phyloP scores from a whole-genome alignment of 2,113 vertebrate species.

The Alaudala cheleensis region DNA sequence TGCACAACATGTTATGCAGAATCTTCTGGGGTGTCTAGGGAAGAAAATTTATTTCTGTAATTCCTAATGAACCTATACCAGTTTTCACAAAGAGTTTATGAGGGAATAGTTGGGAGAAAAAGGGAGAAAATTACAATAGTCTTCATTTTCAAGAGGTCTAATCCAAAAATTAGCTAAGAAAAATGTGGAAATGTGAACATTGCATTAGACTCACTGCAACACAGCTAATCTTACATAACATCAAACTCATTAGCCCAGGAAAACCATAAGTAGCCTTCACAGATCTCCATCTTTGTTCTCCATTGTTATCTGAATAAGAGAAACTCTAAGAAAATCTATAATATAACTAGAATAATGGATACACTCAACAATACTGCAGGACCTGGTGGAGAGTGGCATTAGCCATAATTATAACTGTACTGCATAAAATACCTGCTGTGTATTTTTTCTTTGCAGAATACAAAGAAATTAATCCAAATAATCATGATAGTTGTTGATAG shows the following conservation, averaged over 20 bases:
- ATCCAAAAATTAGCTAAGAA: background rate
- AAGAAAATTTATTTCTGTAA: background rate
- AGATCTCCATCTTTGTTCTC: background rate
- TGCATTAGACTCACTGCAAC: background rate
- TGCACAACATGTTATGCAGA: background rate
- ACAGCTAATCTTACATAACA: background rate
- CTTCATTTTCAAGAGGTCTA: background rate
- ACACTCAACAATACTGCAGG: background rate
- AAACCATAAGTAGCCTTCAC: background rate
- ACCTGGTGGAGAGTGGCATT: background rate
- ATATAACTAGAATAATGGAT: background rate
- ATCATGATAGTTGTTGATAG: background rate
- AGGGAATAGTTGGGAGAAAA: background rate
- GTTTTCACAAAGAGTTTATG: background rate
- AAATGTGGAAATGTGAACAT: background rate
- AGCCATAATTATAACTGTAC: background rate
- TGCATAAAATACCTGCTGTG: background rate
- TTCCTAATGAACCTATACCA: background rate
- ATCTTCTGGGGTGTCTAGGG: background rate
- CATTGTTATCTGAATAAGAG: background rate
- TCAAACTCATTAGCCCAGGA: background rate
- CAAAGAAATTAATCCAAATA: background rate
- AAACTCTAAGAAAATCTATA: background rate
- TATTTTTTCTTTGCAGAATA: background rate
- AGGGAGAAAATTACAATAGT: background rate